These are phyloP conservation scores for Heptranchias perlo DNA, from an alignment of 2,113 vertebrate genomes.

Conservation along the genomic window DNA sequence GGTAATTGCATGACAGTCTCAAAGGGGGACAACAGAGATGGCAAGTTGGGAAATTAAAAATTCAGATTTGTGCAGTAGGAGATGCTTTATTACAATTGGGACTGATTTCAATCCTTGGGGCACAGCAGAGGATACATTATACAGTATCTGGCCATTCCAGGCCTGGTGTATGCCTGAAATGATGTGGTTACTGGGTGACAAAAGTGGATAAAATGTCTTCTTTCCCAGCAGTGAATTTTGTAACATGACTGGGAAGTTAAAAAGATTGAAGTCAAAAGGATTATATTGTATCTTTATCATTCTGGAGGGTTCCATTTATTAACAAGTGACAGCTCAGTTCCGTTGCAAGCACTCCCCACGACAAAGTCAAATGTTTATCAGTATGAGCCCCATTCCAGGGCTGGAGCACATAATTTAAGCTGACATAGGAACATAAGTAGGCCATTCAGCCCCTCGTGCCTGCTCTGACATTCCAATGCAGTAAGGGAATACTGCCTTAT, in stretches of 20 bases:
- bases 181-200: too few species aligned
- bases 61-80: too few species aligned
- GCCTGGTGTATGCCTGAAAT: too few species aligned
- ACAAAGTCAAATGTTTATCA: not conserved
- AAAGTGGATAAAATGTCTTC: not conserved
- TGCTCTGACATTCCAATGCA: not conserved
- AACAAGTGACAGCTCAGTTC: not conserved
- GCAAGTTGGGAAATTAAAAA: too few species aligned
- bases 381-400: not conserved
- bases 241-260: not conserved
- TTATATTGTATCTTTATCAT: not conserved
- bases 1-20: too few species aligned
- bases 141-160: too few species aligned
- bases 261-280: not conserved
- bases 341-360: not conserved
- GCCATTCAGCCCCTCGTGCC: too few species aligned
- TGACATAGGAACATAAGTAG: too few species aligned
- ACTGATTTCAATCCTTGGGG: too few species aligned
- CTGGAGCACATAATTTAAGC: not conserved
- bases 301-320: not conserved
- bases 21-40: too few species aligned
- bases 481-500: not conserved
- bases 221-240: not conserved
- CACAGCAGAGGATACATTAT: too few species aligned
- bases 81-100: too few species aligned